phyloP scores from a whole-genome alignment of 2,113 vertebrate species.

The Chinchilla lanigera region DNA sequence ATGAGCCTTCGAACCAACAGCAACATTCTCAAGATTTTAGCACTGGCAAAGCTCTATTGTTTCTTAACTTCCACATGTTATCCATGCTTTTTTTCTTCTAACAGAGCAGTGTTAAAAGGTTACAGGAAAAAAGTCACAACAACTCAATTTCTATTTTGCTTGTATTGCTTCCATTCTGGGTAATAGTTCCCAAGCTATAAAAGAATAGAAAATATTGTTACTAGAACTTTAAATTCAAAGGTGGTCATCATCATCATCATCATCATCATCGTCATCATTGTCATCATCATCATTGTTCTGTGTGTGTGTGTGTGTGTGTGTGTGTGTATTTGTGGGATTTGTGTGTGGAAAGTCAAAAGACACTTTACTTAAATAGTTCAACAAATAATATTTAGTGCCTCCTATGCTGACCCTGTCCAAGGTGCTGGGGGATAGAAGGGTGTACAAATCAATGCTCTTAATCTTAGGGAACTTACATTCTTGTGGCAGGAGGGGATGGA shows the following conservation, averaged over 20 bases:
- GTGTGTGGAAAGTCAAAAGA: slow-evolving; percentile 42
- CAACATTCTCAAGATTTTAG: slow-evolving; percentile 52
- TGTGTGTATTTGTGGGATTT: background rate
- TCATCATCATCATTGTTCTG: background rate
- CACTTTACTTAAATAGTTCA: slow-evolving; percentile 28
- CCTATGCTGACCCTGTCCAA: background rate
- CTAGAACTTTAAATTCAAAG: slow-evolving; percentile 13
- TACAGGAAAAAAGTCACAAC: slow-evolving; percentile 58
- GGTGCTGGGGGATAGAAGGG: background rate
- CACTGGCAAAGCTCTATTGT: slow-evolving; percentile 69
- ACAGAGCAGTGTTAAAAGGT: slow-evolving; percentile 12
- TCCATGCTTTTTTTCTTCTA: slow-evolving; percentile 1
- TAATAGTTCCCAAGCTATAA: slow-evolving; percentile 43
- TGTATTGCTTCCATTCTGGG: slow-evolving; percentile 47
- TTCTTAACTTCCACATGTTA: slow-evolving; percentile 77
- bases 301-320: background rate
- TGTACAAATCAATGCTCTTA: background rate
- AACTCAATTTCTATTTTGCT: slow-evolving; percentile 66
- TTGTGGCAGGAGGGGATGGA: background rate
- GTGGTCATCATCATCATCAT: background rate
- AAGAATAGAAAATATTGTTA: slow-evolving; percentile 35
- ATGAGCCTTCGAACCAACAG: slow-evolving; percentile 27
- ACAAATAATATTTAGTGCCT: background rate
- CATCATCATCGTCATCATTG: background rate
- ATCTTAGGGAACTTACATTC: background rate